Base-by-base conservation (phyloP, 1,140 invertebrate genomes). In the Trichonephila clavipes region DNA sequence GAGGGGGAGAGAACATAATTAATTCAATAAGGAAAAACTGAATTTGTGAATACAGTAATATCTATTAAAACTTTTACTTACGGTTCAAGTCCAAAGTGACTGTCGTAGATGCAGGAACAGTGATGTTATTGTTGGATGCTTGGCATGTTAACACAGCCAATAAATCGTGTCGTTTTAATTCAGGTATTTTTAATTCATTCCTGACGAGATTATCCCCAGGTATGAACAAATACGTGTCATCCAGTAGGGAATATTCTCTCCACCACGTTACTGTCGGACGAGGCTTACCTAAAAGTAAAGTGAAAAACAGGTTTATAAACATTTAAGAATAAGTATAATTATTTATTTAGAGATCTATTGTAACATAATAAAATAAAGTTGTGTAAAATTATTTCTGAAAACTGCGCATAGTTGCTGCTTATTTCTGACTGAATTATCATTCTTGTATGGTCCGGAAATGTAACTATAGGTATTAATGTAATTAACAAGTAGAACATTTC, bases 221-320 rank as follows among this genome's bases (percentile, higher is more conserved):
- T 44, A 97, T 96, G 94, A 97, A 96, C 94, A 97, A 97, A 95
- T 94, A 95, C 28, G 82, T 93, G 61, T 98, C 97, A 95, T 98
- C 98, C 95, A 98, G 97, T 94, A 98, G 97, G 5, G 96, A 96
- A 95, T 98, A 98, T 95, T 98, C 98, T 94, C 98, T 96, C 96
- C 97, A 98, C 98, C 98, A 98, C 40, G 97, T 97, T 19, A 98
- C 97, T 94, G 96, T 96, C 1, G 98, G 98, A 93, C 97, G 96
- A 40, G 98, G 98, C 93, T 97, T 97, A 94, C 98, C 98, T 98
- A 96, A 44, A 88, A 91, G 10, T 21, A 28, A 88, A 81, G 24
- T 1, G 34, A 40, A 40, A 6, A 16, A 72, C 14, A 72, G 4
- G 34, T 51, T 51, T 51, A 51, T 10, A 51, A 0, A 51, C 34